phyloP scores from a whole-genome alignment of 2,888 invertebrate genomes.

The Megamerina dolium region DNA sequence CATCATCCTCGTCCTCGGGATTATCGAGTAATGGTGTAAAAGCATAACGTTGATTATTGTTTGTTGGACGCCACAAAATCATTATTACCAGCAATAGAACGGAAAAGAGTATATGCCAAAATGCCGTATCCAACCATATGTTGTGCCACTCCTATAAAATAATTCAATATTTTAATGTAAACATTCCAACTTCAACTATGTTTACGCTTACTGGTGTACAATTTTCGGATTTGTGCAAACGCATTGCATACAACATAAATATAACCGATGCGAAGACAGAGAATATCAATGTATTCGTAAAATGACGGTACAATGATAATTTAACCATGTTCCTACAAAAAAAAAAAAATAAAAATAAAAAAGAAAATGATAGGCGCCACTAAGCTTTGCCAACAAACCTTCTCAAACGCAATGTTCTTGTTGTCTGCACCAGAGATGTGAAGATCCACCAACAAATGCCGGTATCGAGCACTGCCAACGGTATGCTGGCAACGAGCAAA shows the following conservation, averaged over 20 bases:
- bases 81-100: slow-evolving; percentile 83
- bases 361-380: slow-evolving; percentile 3
- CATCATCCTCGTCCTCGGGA: slow-evolving; percentile 72
- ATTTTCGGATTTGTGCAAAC: slow-evolving; percentile 65
- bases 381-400: slow-evolving; percentile 49
- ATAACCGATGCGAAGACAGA: slow-evolving; percentile 83
- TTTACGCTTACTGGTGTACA: slow-evolving; percentile 62
- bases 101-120: slow-evolving; percentile 91
- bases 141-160: slow-evolving; percentile 73
- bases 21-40: slow-evolving; percentile 87
- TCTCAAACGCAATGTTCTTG: slow-evolving; percentile 77
- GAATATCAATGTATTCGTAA: slow-evolving; percentile 89
- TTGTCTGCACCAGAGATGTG: slow-evolving; percentile 80
- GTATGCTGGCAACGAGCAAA: slow-evolving; percentile 72
- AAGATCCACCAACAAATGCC: slow-evolving; percentile 95
- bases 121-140: slow-evolving; percentile 91
- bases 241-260: slow-evolving; percentile 90
- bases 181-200: not conserved
- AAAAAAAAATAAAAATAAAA: slow-evolving; percentile 8
- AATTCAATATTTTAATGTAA: no score
- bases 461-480: slow-evolving; percentile 77
- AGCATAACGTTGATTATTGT: slow-evolving; percentile 91
- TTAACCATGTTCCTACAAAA: slow-evolving; percentile 78
- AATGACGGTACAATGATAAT: slow-evolving; percentile 82
- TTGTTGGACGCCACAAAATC: slow-evolving; percentile 92